Conservation (phyloP, 2,113 vertebrate genomes). For the Psilopogon haemacephalus region DNA sequence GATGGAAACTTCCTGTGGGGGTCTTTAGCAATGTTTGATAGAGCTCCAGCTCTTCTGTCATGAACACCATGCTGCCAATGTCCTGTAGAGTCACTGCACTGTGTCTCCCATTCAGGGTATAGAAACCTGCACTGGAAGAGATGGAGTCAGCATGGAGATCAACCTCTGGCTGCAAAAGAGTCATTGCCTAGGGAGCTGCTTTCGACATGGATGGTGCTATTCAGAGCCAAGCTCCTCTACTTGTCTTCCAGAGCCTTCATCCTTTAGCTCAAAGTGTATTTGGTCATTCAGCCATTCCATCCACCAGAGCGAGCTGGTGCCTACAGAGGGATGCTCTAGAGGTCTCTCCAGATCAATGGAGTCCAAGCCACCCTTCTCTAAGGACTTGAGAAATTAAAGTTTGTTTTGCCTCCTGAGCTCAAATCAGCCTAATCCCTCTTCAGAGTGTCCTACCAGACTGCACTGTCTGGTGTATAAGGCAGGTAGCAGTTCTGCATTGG, state of each 20-base stretch:
- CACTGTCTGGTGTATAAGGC: fast-evolving
- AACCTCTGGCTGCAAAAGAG: not conserved
- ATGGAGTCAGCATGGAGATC: not conserved
- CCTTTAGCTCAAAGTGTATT: not conserved
- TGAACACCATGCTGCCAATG: fast-evolving
- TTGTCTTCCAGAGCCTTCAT: not conserved
- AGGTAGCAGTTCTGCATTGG: not conserved
- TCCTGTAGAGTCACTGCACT: not conserved
- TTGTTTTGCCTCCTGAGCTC: not conserved
- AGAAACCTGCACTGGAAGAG: not conserved
- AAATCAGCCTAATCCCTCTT: not conserved
- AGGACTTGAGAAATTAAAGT: not conserved
- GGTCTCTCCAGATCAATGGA: too few relatives aligned
- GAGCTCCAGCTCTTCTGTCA: not conserved
- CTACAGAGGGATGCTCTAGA: not conserved
- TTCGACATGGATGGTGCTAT: not conserved
- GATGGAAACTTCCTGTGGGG: not conserved
- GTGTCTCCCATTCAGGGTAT: not conserved
- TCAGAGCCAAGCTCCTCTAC: not conserved
- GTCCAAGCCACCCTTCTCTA: not conserved
- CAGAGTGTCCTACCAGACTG: not conserved
- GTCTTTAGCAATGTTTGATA: not conserved
- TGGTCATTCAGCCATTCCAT: not conserved
- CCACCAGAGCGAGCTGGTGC: not conserved
- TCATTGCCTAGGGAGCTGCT: not conserved